phyloP scores from a whole-genome alignment of 2,888 invertebrate genomes.

The Drosophila dives region DNA sequence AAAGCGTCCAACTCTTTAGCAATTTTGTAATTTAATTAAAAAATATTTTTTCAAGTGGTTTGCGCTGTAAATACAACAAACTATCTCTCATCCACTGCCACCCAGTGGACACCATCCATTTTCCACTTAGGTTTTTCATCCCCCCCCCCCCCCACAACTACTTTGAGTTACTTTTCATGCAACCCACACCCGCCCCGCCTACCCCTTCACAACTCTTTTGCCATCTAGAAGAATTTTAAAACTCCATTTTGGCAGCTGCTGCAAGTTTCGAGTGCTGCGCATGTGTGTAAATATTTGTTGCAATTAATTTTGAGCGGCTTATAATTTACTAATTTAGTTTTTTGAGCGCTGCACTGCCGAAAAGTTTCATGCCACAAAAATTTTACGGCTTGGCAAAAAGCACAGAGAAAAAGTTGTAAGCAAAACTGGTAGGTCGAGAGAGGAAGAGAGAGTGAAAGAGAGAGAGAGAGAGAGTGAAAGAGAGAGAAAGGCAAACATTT shows the following conservation, averaged over 20 bases:
- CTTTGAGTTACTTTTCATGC: constrained; percentile 60
- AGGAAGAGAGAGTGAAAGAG: background rate
- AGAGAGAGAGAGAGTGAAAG: too few relatives aligned
- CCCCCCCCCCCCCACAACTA: constrained; percentile 21
- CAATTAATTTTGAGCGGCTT: constrained; percentile 81
- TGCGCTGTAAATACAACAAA: constrained; percentile 80
- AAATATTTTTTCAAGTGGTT: constrained; percentile 81
- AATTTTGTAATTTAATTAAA: constrained; percentile 81
- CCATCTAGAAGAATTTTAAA: constrained; percentile 70
- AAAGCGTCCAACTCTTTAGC: constrained; percentile 72
- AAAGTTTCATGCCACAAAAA: constrained; percentile 67
- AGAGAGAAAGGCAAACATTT: constrained; percentile 17
- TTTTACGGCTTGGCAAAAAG: constrained; percentile 62
- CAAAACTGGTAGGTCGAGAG: background rate
- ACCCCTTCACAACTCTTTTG: background rate
- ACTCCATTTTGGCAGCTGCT: constrained; percentile 71
- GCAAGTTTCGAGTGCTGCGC: constrained; percentile 64
- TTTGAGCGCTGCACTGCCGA: constrained; percentile 43
- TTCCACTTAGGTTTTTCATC: constrained; percentile 22
- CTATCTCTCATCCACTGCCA: constrained; percentile 44
- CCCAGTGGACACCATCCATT: constrained; percentile 14
- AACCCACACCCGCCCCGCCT: background rate
- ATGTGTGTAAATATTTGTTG: constrained; percentile 81
- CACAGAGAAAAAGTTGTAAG: constrained; percentile 14
- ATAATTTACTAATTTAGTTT: constrained; percentile 80